Evolutionary conservation across 2,888 invertebrate species (phyloP), one percentile per base, ranked within the genome.

Genomic region (Tipula vernalis): DNA sequence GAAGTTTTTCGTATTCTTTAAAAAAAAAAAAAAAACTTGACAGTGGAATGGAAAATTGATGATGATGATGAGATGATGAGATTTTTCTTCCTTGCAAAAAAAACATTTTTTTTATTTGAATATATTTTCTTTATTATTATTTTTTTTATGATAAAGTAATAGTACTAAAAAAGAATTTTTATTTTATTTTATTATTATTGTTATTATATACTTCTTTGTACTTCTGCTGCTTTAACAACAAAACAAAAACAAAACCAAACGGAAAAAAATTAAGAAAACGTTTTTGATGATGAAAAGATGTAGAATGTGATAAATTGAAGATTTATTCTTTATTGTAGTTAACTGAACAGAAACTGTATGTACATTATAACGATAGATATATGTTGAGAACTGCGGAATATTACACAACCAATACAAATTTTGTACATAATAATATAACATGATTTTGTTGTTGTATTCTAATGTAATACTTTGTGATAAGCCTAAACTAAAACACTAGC

Each of bases 141-240:
- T 71, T 71, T 71, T 28, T 71, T 71, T 28, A 71, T 3, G 28
- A 71, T 71, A 71, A 71, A 71, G 57, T 71, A 71, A 28, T 71
- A 71, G 71, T 71, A 71, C 71, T 71, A 71, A 71, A 71, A 71
- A 18, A 71, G 28, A 71, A 71, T 28, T 71, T 71, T 71, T 71
- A 71, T 71, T 71, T 71, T 71, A 71, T 71, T 71, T 71, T 71
- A 71, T 71, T 71, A 71, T 71, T 71, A 71, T 71, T 71, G 71
- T 71, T 71, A 71, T 71, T 71, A 71, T 71, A 71, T 71, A 71
- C 71, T 71, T 71, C 15, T 51, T 51, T 51, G 51, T 51, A 51
- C 51, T 51, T 51, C n/a, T 71, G 18, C 71, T 71, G 71, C 28
- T 71, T 71, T 71, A 28, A 71, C 71, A 28, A 71, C 51, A 51